These are phyloP conservation scores for Aurelia aurita DNA, from an alignment of 30 jellyfish, hydroid and myxozoan species.

Conservation along the genomic window DNA sequence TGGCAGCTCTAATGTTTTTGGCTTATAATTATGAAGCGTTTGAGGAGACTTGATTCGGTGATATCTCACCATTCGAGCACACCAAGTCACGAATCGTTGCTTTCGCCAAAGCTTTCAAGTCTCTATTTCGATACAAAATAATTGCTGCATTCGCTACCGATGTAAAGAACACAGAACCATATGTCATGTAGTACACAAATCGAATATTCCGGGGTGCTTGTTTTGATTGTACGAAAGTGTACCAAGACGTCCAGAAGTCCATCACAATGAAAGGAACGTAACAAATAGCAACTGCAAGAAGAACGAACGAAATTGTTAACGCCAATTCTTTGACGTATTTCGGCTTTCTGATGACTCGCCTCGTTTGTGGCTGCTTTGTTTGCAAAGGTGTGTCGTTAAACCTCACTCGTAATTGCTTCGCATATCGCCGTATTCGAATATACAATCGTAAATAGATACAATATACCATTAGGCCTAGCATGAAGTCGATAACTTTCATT, in stretches of 20 bases:
- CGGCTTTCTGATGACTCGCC: not conserved
- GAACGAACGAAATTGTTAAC: slow-evolving; percentile 37
- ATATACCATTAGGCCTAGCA: slow-evolving; percentile 25
- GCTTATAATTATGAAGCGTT: too few species aligned
- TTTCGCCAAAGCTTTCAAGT: slow-evolving; percentile 15
- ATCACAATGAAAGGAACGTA: slow-evolving; percentile 46
- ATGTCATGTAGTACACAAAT: slow-evolving; percentile 32
- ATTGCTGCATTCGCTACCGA: slow-evolving; percentile 49
- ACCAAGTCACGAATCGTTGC: not conserved
- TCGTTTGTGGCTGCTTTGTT: not conserved
- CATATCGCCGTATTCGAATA: slow-evolving; percentile 9
- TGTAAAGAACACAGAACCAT: slow-evolving; percentile 44
- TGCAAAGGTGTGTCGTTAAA: not conserved
- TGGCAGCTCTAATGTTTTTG: too few species aligned
- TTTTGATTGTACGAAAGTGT: slow-evolving; percentile 35
- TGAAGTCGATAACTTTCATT: slow-evolving; percentile 45
- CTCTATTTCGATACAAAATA: slow-evolving; percentile 35
- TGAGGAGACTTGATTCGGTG: too few species aligned
- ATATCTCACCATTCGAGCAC: too few species aligned
- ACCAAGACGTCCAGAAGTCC: slow-evolving; percentile 69
- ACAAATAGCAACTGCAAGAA: slow-evolving; percentile 39
- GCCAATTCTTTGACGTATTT: slow-evolving; percentile 29
- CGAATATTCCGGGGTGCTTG: slow-evolving; percentile 43
- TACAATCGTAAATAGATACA: slow-evolving; percentile 40
- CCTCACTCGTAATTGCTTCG: slow-evolving; percentile 7